These are phyloP conservation scores for Pentalonia nigronervosa DNA, from an alignment of 1,140 invertebrate genomes.

Conservation along the genomic window DNA sequence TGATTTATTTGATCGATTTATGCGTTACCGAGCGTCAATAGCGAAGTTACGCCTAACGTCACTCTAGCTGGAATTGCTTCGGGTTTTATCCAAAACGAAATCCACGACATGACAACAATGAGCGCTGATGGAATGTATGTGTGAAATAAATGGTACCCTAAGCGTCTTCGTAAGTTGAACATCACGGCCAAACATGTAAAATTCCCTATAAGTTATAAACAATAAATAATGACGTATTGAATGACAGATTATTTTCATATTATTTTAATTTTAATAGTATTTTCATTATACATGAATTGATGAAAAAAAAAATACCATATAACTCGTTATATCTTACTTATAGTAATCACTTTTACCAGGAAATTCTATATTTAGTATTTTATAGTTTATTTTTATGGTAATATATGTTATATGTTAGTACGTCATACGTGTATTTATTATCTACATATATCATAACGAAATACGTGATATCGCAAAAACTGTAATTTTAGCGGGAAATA, in stretches of 20 bases:
- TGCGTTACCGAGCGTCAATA: constrained; percentile 77
- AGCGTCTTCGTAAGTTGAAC: constrained; percentile 80
- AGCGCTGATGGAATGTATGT: constrained; percentile 89
- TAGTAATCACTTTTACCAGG: background rate
- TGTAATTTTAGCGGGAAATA: too few species aligned
- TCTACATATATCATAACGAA: too few species aligned
- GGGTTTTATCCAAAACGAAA: constrained; percentile 92
- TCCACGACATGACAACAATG: constrained; percentile 93
- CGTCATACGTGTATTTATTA: too few species aligned
- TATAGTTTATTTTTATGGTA: background rate
- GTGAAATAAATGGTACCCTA: constrained; percentile 89
- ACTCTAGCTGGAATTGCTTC: constrained; percentile 85
- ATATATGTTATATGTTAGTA: too few species aligned
- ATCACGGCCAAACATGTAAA: constrained; percentile 88
- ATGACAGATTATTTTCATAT: background rate
- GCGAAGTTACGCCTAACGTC: constrained; percentile 82
- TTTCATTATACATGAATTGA: background rate
- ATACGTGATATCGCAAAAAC: too few species aligned
- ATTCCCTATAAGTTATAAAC: constrained; percentile 70
- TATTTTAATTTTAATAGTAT: background rate
- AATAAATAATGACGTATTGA: background rate
- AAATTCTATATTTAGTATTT: background rate
- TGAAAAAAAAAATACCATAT: background rate
- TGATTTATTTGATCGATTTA: background rate
- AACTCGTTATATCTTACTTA: background rate